Evolutionary conservation across 1,140 invertebrate genomes (phyloP), one percentile per base, ranked within the genome.

Genomic region (Pygmarrhopalites habei): DNA sequence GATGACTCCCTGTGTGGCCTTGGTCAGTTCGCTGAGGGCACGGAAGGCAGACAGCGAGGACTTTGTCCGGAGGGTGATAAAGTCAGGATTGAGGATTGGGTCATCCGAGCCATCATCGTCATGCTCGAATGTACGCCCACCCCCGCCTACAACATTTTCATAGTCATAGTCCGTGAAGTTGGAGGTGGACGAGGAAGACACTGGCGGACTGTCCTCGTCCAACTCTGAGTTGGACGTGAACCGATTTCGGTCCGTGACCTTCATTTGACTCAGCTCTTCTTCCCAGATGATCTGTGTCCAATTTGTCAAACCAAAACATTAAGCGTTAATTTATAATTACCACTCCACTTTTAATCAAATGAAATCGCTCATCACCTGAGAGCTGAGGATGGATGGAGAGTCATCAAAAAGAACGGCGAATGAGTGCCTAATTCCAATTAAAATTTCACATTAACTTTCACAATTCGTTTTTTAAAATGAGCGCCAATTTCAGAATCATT

Each of bases 401-500:
- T 73, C 73, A 51, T 75, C 74, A 35, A 70, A 68, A 12, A 75
- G 62, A 26, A 74, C 65, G 15, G 70, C 68, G 51, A 73, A 70
- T 7, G 69, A 64, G 58, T 70, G 66, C 74, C n/a, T n/a, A n/a
- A n/a, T n/a, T n/a, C n/a, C n/a, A n/a, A n/a, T n/a, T n/a, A n/a
- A n/a, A n/a, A n/a, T n/a, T n/a, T n/a, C n/a, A n/a, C n/a, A n/a
- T n/a, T n/a, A n/a, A n/a, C n/a, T n/a, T n/a, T n/a, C n/a, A n/a
- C n/a, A n/a, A n/a, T n/a, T n/a, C n/a, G n/a, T n/a, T n/a, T n/a
- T n/a, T n/a, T n/a, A n/a, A n/a, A n/a, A n/a, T n/a, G n/a, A n/a
- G n/a, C n/a, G n/a, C n/a, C n/a, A n/a, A n/a, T n/a, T n/a, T n/a
- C n/a, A n/a, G n/a, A n/a, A n/a, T n/a, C n/a, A n/a, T n/a, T n/a